Conservation (phyloP, 2,113 vertebrate genomes). For the Sebastes schlegelii region DNA sequence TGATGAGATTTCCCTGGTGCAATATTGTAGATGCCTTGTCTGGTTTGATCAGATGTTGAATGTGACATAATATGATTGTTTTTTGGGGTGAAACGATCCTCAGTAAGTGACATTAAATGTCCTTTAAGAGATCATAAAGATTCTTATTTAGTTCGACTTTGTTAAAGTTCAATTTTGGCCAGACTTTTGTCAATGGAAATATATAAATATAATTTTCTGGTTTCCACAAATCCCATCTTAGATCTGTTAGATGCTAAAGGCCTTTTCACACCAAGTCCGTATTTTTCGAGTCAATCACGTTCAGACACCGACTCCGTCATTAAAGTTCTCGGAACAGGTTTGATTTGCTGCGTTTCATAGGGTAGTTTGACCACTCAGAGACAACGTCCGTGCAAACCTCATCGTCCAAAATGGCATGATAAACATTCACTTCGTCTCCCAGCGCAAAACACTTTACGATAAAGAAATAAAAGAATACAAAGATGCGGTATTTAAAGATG, state of each 20-base stretch:
- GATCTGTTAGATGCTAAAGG: not conserved
- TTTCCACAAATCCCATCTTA: not conserved
- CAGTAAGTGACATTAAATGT: not conserved
- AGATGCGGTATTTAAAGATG: too few species aligned
- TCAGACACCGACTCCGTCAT: too few species aligned
- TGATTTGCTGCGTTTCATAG: too few species aligned
- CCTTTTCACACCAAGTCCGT: too few species aligned
- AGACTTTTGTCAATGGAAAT: not conserved
- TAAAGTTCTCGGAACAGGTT: too few species aligned
- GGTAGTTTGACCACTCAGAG: too few species aligned
- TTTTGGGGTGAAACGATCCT: not conserved
- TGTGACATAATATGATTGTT: not conserved
- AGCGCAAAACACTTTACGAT: too few species aligned
- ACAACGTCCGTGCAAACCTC: too few species aligned
- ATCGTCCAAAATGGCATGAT: too few species aligned
- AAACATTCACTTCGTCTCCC: too few species aligned
- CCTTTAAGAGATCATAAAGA: not conserved
- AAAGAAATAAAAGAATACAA: too few species aligned
- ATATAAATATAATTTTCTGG: not conserved
- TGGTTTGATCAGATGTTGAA: slow-evolving; percentile 9
- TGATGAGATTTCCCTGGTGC: not conserved
- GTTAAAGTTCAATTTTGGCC: not conserved
- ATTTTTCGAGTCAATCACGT: too few species aligned
- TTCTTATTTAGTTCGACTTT: not conserved
- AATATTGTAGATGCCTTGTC: not conserved